Evolutionary conservation across 2,113 vertebrate genomes (phyloP).

Genomic region (Mirza zaza): DNA sequence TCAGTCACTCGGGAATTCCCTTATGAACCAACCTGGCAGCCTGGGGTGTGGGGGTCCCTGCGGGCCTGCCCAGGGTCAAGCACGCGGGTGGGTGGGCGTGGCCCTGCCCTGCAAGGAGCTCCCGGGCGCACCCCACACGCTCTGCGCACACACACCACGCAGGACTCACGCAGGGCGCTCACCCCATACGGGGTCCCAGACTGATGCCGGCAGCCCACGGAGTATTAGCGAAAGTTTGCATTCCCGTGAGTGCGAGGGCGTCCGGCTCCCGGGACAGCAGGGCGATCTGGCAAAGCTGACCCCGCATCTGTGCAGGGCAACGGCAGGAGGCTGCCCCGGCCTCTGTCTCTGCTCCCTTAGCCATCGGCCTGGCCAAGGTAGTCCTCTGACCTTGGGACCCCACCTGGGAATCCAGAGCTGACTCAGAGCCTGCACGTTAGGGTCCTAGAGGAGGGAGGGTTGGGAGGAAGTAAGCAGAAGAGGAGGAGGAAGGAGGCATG

Average conservation of each 20-base stretch:
- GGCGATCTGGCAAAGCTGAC: background rate
- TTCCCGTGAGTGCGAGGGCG: background rate
- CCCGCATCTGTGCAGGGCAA: background rate
- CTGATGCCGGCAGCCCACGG: background rate
- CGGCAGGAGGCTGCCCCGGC: background rate
- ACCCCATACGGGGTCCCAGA: background rate
- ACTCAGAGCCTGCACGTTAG: background rate
- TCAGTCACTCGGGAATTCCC: background rate
- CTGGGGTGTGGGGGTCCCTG: background rate
- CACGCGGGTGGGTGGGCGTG: too few species aligned
- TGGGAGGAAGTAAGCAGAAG: background rate
- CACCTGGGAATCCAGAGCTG: slow-evolving; percentile 5
- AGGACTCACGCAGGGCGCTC: background rate
- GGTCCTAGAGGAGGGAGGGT: background rate
- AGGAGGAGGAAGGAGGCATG: background rate
- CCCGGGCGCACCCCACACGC: background rate
- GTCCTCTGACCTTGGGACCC: background rate
- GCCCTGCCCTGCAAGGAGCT: background rate
- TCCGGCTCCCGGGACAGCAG: background rate
- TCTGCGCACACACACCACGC: background rate
- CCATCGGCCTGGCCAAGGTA: background rate
- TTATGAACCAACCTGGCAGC: background rate
- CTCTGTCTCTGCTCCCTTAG: background rate
- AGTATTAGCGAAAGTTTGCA: background rate
- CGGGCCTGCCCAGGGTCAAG: background rate